These are phyloP conservation scores for Eurystomus glaucurus DNA, from an alignment of 2,797 vertebrate genomes.

Conservation along the genomic window DNA sequence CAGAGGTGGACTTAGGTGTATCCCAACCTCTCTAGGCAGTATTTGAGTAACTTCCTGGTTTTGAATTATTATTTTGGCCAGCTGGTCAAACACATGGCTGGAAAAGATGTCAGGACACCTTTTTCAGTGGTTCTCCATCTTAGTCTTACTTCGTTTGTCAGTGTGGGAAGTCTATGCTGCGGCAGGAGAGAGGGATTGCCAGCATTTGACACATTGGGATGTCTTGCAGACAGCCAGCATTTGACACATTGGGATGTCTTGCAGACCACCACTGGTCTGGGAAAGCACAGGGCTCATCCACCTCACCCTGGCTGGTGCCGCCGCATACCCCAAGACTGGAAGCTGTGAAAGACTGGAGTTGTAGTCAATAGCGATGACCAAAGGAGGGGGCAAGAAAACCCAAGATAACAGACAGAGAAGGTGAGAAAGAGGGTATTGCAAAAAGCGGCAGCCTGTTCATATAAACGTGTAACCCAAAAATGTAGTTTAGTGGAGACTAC, in stretches of 20 bases:
- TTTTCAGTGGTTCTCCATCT: neutral
- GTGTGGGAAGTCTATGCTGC: neutral
- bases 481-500: neutral
- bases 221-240: neutral
- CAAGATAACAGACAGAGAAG: neutral
- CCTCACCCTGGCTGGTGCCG: neutral
- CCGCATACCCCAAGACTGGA: fast-evolving
- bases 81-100: neutral
- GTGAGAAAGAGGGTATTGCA: neutral
- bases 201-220: fast-evolving
- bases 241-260: neutral
- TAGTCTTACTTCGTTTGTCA: neutral
- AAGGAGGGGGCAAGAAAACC: fast-evolving
- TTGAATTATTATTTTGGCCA: neutral
- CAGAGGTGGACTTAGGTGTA: neutral
- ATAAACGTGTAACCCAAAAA: neutral
- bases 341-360: neutral
- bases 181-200: neutral
- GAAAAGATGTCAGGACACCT: neutral
- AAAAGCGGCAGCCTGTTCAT: neutral
- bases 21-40: neutral
- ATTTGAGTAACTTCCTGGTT: neutral
- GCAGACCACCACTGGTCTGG: neutral
- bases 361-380: neutral
- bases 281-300: neutral